These are phyloP conservation scores for Caenorhabditis parvicauda DNA, from an alignment of 2,888 invertebrate genomes.

Conservation along the genomic window DNA sequence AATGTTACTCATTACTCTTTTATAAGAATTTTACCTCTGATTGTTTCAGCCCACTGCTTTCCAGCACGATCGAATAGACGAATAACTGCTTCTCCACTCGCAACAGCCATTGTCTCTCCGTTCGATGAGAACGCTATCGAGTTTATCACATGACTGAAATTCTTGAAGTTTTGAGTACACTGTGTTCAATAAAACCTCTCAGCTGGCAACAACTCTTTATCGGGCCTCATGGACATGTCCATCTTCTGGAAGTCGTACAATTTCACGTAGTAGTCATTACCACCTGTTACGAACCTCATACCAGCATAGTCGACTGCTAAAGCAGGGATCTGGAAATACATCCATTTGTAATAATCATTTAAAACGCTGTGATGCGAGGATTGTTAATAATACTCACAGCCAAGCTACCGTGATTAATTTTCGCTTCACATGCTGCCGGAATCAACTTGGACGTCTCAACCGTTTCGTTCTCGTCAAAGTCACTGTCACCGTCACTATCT, in stretches of 20 bases:
- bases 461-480: constrained; percentile 39
- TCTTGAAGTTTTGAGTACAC: not conserved
- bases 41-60: constrained; percentile 59
- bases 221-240: constrained; percentile 75
- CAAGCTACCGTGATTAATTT: constrained; percentile 78
- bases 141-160: constrained; percentile 78
- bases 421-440: constrained; percentile 70
- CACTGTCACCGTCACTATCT: constrained; percentile 59
- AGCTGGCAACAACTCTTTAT: constrained; percentile 50
- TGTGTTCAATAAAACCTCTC: constrained; percentile 36
- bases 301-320: constrained; percentile 90
- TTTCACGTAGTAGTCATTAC: constrained; percentile 83
- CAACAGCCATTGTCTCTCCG: constrained; percentile 86
- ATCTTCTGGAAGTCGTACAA: constrained; percentile 99
- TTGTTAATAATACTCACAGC: constrained; percentile 5
- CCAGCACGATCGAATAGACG: constrained; percentile 71
- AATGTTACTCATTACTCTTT: not conserved
- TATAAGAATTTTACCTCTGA: constrained; percentile 30
- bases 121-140: constrained; percentile 86
- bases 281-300: constrained; percentile 83
- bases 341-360: not conserved
- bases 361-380: no score
- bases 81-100: constrained; percentile 77
- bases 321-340: constrained; percentile 70
- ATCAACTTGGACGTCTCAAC: constrained; percentile 65